These are phyloP conservation scores for Columba livia DNA, from an alignment of 2,113 vertebrate genomes.

Conservation along the genomic window DNA sequence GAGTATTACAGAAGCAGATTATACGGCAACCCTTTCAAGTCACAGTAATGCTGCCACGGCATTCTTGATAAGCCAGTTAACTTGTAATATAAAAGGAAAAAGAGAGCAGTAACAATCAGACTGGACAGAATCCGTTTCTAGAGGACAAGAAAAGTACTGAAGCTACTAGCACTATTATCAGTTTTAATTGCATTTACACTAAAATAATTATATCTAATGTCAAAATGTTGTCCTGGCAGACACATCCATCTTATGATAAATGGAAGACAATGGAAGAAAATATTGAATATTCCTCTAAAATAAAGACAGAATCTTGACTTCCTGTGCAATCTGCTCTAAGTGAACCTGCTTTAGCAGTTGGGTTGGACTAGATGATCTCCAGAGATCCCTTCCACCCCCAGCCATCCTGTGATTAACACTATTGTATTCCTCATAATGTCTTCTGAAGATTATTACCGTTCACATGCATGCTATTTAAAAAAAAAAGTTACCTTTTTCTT, in stretches of 20 bases:
- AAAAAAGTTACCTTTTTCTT: slow-evolving; percentile 86
- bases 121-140: neutral
- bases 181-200: neutral
- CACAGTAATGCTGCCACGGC: neutral
- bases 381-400: too few species aligned
- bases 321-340: too few species aligned
- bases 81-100: neutral
- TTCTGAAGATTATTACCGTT: neutral
- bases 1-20: neutral
- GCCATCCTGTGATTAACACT: neutral
- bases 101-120: neutral
- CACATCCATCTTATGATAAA: neutral
- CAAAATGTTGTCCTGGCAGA: neutral
- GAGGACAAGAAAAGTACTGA: neutral
- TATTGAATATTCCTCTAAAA: neutral
- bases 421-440: neutral
- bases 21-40: neutral
- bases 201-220: neutral
- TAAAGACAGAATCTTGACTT: neutral
- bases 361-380: too few species aligned
- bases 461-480: neutral
- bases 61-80: neutral
- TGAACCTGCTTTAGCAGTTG: too few species aligned
- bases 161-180: neutral
- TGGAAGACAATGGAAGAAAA: neutral